Percentiles rank a stretch among this genome's conserved stretches.
Evolutionary conservation across 2,113 vertebrate genomes (phyloP).

Genomic region (Ceratotherium simum): DNA sequence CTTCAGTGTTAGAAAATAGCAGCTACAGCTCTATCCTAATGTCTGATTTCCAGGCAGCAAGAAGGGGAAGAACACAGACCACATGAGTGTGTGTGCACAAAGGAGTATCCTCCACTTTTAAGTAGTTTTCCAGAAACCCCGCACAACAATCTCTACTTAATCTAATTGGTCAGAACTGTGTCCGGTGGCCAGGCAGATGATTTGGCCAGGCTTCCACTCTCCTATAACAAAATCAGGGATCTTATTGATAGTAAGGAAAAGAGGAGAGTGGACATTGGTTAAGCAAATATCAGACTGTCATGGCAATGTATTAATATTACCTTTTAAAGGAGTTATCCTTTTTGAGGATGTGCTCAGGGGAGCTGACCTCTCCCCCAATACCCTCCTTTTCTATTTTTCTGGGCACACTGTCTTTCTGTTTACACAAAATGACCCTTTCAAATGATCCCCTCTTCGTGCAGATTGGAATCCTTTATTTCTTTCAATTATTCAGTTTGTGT

Average conservation of each 20-base stretch:
- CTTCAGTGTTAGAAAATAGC: neutral
- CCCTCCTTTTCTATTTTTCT: neutral
- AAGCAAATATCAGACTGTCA: neutral
- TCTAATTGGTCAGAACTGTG: neutral
- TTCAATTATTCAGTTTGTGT: neutral
- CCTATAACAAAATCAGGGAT: neutral
- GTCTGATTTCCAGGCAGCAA: neutral
- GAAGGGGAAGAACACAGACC: neutral
- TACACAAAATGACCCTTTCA: neutral
- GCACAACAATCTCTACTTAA: neutral
- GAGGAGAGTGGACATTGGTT: neutral
- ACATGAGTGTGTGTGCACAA: neutral
- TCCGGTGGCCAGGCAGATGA: neutral
- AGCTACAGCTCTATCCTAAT: neutral
- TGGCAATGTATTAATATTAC: neutral
- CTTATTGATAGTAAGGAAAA: neutral
- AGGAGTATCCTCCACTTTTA: neutral
- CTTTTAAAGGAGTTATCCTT: neutral
- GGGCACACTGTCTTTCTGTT: neutral
- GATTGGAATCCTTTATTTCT: neutral
- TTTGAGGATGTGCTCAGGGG: neutral
- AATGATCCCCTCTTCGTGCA: neutral
- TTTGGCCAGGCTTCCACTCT: neutral
- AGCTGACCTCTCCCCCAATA: neutral
- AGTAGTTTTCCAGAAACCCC: neutral